Evolutionary conservation across 1,140 invertebrate genomes (phyloP), one percentile per base, ranked within the genome.

Genomic region (Pogonomyrmex barbatus): DNA sequence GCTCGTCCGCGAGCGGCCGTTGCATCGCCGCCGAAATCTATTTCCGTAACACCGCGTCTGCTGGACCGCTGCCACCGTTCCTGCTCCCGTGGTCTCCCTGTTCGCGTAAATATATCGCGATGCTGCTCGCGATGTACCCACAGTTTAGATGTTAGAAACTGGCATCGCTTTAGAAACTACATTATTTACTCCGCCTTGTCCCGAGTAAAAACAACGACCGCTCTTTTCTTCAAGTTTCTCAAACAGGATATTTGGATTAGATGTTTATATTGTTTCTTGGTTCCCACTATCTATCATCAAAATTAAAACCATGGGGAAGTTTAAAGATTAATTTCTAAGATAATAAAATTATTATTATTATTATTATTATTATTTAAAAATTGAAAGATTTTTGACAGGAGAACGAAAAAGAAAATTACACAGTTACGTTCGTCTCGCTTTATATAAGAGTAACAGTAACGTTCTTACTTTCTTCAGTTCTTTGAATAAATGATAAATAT

Each of bases 81-180:
- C 24, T 87, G 86, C 24, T 24, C 24, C 79, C 83, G 79, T 88
- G 93, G 91, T 94, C 94, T 94, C 93, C 94, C 91, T 92, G 92
- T 93, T 94, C 93, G 91, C 94, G 94, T 94, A 94, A 94, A 94
- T 94, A 94, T 94, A 94, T 90, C 89, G 81, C 86, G 89, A 85
- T 52, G 89, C 62, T 52, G 89, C 62, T n/a, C 65, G 45, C 67
- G 6, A 62, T 45, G 62, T 36, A 68, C 52, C 58, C n/a, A 60
- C 30, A 42, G 45, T 39, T 65, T 84, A 76, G 60, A 86, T 39
- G 36, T 67, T 63, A 70, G 70, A 88, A 24, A 52, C 75, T 75
- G 68, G 70, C 70, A 50, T 78, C 10, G 58, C 17, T 56, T 47
- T 36, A 58, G 42, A 39, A 68, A n/a, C 75, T 47, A 47, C 42